Evolutionary conservation across 2,888 invertebrate species (phyloP), one percentile per base, ranked within the genome.

Genomic region (Ethmia dodecea): DNA sequence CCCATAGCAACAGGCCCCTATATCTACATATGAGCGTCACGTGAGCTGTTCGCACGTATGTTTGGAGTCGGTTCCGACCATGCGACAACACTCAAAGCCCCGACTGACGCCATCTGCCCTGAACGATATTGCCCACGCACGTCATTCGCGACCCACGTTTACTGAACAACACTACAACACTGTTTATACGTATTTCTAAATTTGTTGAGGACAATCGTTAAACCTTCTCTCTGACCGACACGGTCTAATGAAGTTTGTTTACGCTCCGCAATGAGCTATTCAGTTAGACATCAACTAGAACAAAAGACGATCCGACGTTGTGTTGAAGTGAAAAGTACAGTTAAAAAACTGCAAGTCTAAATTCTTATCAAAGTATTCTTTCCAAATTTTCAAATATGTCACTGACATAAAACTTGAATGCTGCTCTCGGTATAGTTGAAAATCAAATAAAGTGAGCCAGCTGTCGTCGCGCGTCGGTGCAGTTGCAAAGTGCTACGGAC

Each of bases 371-470:
- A 51, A 45, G 45, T 40, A 48, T 45, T 51, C 43, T 39, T 45
- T 40, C 41, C 42, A 54, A 57, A 61, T 47, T 53, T 57, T 60
- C 46, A 47, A 55, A 59, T 54, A 46, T 51, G 49, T 58, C 49
- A 51, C 56, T 57, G 55, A 60, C 57, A 69, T 68, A 69, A 71
- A 72, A 73, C 61, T 72, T 53, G 52, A 65, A 66, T 59, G 56
- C 55, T 63, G n/a, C n/a, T 47, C 58, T 59, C 52, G 52, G 61
- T 60, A 66, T 57, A 67, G 65, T 72, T 66, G 70, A 57, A 75
- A 76, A 75, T 79, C 74, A 76, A 78, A 81, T 80, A 77, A 75
- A 71, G 68, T 58, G 60, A 50, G 52, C 59, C 76, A 78, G 77
- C 70, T 77, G 78, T 64, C 67, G 71, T 54, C 66, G 52, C 46